These are phyloP conservation scores for Uropsilus gracilis DNA, from an alignment of 2,113 vertebrate genomes.

Conservation along the genomic window DNA sequence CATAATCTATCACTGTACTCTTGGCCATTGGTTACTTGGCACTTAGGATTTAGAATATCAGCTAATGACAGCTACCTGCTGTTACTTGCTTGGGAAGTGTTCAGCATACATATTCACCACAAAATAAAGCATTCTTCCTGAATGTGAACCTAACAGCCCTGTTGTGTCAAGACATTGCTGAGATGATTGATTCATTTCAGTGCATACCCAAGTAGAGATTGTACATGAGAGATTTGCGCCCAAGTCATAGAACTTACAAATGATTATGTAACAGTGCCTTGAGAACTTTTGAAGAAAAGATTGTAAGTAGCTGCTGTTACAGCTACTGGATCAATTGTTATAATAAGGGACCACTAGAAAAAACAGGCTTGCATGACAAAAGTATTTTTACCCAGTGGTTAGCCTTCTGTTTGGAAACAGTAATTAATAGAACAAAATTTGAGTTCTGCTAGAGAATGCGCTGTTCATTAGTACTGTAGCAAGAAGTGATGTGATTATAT, in stretches of 20 bases:
- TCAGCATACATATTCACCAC: not conserved
- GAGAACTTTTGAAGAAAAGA: slow-evolving; percentile 50
- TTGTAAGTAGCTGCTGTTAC: slow-evolving; percentile 21
- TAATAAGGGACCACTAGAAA: slow-evolving; percentile 19
- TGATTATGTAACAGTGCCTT: not conserved
- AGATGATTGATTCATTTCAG: not conserved
- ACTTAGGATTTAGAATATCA: too few species aligned
- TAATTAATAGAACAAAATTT: slow-evolving; percentile 30
- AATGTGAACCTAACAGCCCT: not conserved
- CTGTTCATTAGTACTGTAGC: not conserved
- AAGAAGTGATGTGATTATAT: not conserved
- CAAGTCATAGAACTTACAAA: slow-evolving; percentile 41
- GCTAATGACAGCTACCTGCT: not conserved
- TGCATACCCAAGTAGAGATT: not conserved
- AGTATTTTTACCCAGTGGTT: slow-evolving; percentile 18
- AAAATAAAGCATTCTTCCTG: not conserved
- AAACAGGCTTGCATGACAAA: slow-evolving; percentile 13
- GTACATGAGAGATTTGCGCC: not conserved
- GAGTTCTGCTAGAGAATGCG: not conserved
- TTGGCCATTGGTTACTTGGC: not conserved
- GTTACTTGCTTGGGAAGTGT: not conserved
- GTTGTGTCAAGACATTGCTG: not conserved
- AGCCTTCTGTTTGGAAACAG: slow-evolving; percentile 42
- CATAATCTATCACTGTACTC: not conserved
- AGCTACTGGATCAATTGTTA: slow-evolving; percentile 7